Conservation (phyloP, 2,888 invertebrate species). For the Silvanus unidentatus region DNA sequence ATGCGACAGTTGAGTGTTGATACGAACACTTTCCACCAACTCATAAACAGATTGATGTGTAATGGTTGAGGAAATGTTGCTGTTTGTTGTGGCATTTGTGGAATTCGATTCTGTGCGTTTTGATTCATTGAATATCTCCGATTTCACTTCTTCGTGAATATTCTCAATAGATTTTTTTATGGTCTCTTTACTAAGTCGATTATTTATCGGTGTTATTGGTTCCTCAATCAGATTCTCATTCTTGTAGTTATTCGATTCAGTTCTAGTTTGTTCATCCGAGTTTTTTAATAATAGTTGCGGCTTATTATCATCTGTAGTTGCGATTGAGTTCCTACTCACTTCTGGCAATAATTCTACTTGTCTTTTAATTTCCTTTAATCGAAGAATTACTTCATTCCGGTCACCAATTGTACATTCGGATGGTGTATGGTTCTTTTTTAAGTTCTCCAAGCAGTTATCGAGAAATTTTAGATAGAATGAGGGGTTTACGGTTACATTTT, state of each 20-base stretch:
- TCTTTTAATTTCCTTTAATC: conserved; percentile 60
- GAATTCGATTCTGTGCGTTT: conserved; percentile 32
- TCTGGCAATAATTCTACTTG: conserved; percentile 49
- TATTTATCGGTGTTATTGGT: conserved; percentile 33
- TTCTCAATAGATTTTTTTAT: conserved; percentile 38
- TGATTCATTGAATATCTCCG: conserved; percentile 27
- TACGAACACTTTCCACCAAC: conserved; percentile 72
- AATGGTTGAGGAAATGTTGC: conserved; percentile 45
- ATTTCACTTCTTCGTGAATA: conserved; percentile 35
- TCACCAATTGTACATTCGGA: conserved; percentile 41
- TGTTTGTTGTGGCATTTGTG: conserved; percentile 13
- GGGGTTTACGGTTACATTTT: conserved; percentile 67
- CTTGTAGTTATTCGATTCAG: neutral
- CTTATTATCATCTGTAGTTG: conserved; percentile 31
- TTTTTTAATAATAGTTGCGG: conserved; percentile 37
- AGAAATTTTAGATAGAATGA: conserved; percentile 67
- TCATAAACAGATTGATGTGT: conserved; percentile 62
- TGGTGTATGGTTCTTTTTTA: conserved; percentile 30
- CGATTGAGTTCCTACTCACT: conserved; percentile 32
- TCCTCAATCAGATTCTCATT: neutral
- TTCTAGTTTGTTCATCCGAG: conserved; percentile 27
- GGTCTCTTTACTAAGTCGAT: conserved; percentile 27
- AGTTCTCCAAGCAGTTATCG: conserved; percentile 59
- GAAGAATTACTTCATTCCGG: conserved; percentile 57
- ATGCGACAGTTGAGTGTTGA: conserved; percentile 79